Base-by-base conservation (phyloP, 2,113 vertebrate genomes). In the Mustela lutreola region DNA sequence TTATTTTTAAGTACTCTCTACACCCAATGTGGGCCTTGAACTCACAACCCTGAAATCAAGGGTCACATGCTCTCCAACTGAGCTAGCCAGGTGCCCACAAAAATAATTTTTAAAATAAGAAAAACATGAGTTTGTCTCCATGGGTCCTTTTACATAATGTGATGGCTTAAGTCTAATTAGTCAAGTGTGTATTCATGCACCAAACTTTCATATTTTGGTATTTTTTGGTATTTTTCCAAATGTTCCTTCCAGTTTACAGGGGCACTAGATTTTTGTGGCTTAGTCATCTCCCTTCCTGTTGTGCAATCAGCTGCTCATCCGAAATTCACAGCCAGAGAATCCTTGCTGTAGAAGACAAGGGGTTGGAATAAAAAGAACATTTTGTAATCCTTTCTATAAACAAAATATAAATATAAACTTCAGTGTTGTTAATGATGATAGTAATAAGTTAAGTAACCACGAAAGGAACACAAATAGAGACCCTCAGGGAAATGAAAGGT, bases 21-120 rank as follows among this genome's bases (percentile, higher is more conserved):
- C 8, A 48, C 26, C 15, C 42, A 78, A 10, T 1, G 1, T 78
- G 42, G 42, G 26, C 14, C 26, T 78, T 9, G 2, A 78, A 78
- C 15, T 48, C 42, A 48, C 4, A 28, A 76, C 42, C 42, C 75
- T 3, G 0, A 78, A 45, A 18, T 48, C 26, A 78, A 78, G 75
- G 45, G 75, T 48, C 7, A 2, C 7, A 18, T 48, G 14, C 42
- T 78, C 26, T 78, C 28, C 75, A 4, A 48, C 26, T 18, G 42
- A 78, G 42, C 75, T 3, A 31, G 26, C 26, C 75, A 48, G 26
- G 42, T 7, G 6, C 24, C 42, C 42, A 45, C 12, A 21, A 39
- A 91, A 82, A 39, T 86, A 48, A n/a, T 76, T 94, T 71, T 22
- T 91, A 80, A 89, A 86, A 58, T 73, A 84, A 89, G 42, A 28